phyloP scores from a whole-genome alignment of 2,113 vertebrate species.

The Callipepla californica region DNA sequence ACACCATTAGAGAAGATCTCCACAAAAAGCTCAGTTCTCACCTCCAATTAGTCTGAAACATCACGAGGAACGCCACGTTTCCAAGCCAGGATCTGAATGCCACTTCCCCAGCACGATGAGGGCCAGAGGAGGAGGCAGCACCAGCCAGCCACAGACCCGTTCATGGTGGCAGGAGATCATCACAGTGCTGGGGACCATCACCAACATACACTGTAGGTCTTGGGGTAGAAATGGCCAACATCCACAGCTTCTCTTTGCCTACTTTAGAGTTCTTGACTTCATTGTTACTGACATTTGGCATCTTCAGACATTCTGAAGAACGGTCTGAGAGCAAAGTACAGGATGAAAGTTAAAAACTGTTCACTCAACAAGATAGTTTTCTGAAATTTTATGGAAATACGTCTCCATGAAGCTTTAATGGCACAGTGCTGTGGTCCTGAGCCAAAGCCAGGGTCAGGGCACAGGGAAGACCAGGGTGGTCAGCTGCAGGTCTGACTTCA shows the following conservation, averaged over 20 bases:
- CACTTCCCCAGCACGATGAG: neutral
- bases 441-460: neutral
- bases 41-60: constrained; percentile 3
- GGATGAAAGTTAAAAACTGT: neutral
- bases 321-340: neutral
- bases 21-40: neutral
- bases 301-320: neutral
- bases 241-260: neutral
- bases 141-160: fast-evolving
- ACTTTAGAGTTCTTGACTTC: neutral
- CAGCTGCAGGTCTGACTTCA: neutral
- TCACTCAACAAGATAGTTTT: neutral
- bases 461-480: neutral
- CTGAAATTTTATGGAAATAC: neutral
- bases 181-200: neutral
- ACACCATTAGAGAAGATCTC: neutral
- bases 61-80: neutral
- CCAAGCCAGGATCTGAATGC: neutral
- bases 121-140: neutral
- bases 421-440: neutral
- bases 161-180: neutral
- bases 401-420: neutral
- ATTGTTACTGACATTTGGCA: neutral
- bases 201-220: neutral
- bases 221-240: neutral